These are phyloP conservation scores for Ladona fulva DNA, from an alignment of 1,140 invertebrate genomes.

Conservation along the genomic window DNA sequence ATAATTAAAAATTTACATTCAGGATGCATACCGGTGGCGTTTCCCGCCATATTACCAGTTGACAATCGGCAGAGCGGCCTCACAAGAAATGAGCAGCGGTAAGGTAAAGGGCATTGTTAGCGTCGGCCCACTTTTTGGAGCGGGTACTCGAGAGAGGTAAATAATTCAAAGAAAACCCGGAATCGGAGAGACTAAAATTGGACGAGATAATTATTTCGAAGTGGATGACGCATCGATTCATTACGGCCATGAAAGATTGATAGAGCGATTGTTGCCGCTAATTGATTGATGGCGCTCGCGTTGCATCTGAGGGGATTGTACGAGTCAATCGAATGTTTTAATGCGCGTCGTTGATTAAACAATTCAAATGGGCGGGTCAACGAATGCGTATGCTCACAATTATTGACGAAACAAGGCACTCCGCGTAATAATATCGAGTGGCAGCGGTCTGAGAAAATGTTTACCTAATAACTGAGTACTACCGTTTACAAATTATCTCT, in stretches of 20 bases:
- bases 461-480: conserved; percentile 1
- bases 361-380: conserved; percentile 1
- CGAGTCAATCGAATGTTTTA: neutral
- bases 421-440: neutral
- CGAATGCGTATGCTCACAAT: neutral
- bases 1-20: too few species aligned
- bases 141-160: too few species aligned
- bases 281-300: conserved; percentile 1
- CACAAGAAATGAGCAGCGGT: too few species aligned
- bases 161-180: neutral
- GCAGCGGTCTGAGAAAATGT: neutral
- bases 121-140: too few species aligned
- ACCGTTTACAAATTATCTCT: conserved; percentile 3
- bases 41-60: too few species aligned
- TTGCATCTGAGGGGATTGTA: neutral
- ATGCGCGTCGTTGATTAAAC: neutral
- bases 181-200: neutral
- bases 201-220: neutral
- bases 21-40: too few species aligned
- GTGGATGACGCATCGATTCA: neutral
- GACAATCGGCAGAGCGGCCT: too few species aligned
- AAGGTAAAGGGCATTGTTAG: too few species aligned
- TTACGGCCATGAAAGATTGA: neutral
- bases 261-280: neutral
- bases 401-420: conserved; percentile 4